Percentiles rank a stretch among this genome's conserved stretches.
These are phyloP conservation scores for Corynorhinus townsendii DNA, from an alignment of 2,113 vertebrate species.

Conservation along the genomic window DNA sequence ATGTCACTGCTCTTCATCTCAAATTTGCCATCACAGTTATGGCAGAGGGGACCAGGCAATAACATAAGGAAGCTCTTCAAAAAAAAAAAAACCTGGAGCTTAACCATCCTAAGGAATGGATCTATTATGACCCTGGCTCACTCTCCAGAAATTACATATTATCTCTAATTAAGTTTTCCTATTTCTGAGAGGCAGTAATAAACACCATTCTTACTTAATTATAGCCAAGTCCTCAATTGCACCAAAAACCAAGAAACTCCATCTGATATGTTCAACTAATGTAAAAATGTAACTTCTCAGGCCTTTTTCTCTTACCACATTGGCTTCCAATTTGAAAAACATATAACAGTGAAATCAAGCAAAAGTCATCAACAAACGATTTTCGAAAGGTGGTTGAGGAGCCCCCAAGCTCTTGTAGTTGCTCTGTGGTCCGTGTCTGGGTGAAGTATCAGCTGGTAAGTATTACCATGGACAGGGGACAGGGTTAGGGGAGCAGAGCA, in stretches of 20 bases:
- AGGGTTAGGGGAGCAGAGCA: not conserved
- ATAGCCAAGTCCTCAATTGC: not conserved
- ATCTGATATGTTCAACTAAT: conserved; percentile 19
- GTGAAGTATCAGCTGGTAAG: not conserved
- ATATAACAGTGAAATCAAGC: not conserved
- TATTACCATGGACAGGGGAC: fast-evolving
- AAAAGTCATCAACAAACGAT: not conserved
- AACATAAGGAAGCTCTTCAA: not conserved
- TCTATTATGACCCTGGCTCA: not conserved
- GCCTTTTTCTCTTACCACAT: not conserved
- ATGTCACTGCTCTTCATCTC: not conserved
- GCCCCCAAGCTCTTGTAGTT: not conserved
- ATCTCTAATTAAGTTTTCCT: not conserved
- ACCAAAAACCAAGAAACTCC: not conserved
- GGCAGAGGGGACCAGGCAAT: not conserved
- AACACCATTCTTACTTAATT: conserved; percentile 5
- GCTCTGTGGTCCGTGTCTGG: not conserved
- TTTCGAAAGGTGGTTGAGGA: not conserved
- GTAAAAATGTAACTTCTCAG: not conserved
- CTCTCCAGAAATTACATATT: not conserved
- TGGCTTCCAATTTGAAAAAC: conserved; percentile 12
- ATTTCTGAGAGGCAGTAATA: not conserved
- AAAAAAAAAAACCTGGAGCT: not conserved
- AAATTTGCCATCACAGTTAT: not conserved
- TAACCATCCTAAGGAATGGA: not conserved